These are phyloP conservation scores for Struthidea cinerea DNA, from an alignment of 2,113 vertebrate genomes.

Conservation along the genomic window DNA sequence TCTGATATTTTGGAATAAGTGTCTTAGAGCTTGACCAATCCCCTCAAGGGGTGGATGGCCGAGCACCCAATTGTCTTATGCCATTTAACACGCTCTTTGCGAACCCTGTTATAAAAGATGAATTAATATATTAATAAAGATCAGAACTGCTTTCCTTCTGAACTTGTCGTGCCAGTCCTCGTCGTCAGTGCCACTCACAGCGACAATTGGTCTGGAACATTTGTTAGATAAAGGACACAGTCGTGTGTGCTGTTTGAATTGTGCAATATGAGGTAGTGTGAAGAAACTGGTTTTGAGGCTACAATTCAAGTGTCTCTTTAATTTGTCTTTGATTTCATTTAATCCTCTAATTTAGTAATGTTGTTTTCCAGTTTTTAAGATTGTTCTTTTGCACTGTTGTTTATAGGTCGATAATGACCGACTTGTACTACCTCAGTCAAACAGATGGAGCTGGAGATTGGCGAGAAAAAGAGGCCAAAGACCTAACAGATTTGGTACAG, in stretches of 20 bases:
- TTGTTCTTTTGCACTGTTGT: neutral
- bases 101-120: no score
- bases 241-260: neutral
- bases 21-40: no score
- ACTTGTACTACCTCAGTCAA: slow-evolving; percentile 98
- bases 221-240: neutral
- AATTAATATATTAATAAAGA: no score
- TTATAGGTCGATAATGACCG: slow-evolving; percentile 92
- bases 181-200: no score
- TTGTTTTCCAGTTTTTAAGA: neutral
- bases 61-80: no score
- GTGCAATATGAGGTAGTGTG: neutral
- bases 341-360: neutral
- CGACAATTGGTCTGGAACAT: neutral
- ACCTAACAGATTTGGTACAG: slow-evolving; percentile 92
- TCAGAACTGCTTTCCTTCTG: no score
- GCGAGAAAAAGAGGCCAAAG: slow-evolving; percentile 94
- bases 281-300: neutral
- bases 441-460: slow-evolving; percentile 94
- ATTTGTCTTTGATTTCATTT: neutral
- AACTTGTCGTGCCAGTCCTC: no score
- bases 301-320: neutral
- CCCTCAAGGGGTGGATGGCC: no score
- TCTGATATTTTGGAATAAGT: no score
- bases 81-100: no score